Evolutionary conservation across 2,797 vertebrate species (phyloP).

Genomic region (Gallirallus australis): DNA sequence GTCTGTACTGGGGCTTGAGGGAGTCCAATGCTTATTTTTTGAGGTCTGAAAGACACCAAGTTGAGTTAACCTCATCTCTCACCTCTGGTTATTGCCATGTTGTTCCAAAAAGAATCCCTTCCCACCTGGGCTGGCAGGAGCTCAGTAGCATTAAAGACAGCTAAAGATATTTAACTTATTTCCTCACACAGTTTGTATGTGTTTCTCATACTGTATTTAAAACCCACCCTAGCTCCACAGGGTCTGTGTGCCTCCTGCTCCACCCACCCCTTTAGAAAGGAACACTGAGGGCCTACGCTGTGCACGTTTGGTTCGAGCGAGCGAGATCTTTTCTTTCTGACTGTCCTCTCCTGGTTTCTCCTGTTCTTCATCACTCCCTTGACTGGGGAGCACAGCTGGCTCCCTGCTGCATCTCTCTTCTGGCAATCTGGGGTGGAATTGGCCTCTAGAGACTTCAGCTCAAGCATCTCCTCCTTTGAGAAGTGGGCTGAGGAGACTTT

Average conservation of each 20-base stretch:
- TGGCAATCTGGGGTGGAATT: neutral
- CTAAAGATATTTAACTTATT: neutral
- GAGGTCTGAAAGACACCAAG: neutral
- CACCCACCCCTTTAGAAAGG: neutral
- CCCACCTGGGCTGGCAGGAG: neutral
- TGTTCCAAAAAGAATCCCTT: neutral
- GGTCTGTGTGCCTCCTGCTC: neutral
- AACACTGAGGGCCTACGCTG: neutral
- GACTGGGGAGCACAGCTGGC: neutral
- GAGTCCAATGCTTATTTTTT: neutral
- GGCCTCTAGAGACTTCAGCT: neutral
- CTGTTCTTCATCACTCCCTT: neutral
- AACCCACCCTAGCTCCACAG: neutral
- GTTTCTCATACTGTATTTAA: neutral
- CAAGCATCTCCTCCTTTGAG: neutral
- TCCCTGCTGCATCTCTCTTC: neutral
- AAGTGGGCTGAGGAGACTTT: neutral
- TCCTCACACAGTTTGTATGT: neutral
- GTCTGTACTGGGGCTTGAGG: neutral
- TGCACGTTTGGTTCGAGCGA: conserved; percentile 47
- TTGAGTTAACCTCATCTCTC: neutral
- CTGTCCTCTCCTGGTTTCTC: conserved; percentile 20
- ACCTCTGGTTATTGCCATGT: neutral
- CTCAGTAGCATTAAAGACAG: neutral
- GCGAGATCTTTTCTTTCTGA: conserved; percentile 35